Percentiles rank a stretch among this genome's conserved stretches.
These are phyloP conservation scores for Ferrisia virgata DNA, from an alignment of 2,888 invertebrate genomes.

Conservation along the genomic window DNA sequence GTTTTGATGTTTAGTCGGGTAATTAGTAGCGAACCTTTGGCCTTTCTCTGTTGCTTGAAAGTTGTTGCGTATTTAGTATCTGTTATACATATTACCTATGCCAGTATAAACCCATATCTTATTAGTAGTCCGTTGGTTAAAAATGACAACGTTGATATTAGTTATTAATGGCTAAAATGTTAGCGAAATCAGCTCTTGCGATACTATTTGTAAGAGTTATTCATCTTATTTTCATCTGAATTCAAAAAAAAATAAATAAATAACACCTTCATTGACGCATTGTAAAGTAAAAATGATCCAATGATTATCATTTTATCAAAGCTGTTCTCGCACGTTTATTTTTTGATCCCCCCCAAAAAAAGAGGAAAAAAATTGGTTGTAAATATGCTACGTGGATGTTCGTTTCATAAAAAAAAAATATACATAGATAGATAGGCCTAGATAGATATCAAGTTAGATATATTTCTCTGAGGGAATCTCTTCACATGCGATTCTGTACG, in stretches of 20 bases:
- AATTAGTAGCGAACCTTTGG: background rate
- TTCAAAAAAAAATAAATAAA: too few relatives aligned
- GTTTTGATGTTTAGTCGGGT: background rate
- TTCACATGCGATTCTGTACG: background rate
- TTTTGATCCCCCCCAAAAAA: background rate
- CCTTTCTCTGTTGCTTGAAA: background rate
- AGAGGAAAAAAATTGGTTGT: background rate
- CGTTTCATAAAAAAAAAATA: background rate
- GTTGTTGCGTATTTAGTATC: too few relatives aligned
- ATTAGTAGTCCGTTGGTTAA: too few relatives aligned
- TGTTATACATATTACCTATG: too few relatives aligned
- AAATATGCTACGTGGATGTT: background rate
- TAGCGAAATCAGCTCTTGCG: too few relatives aligned
- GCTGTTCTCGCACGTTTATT: background rate
- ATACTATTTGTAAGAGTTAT: too few relatives aligned
- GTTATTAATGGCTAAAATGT: too few relatives aligned
- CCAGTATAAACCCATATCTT: too few relatives aligned
- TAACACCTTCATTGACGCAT: background rate
- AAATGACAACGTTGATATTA: too few relatives aligned
- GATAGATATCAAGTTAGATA: background rate
- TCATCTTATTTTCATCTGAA: too few relatives aligned
- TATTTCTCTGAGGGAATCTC: background rate
- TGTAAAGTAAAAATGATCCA: background rate
- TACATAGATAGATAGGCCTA: background rate
- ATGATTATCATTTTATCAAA: background rate